Evolutionary conservation across 1,140 invertebrate genomes (phyloP).

Genomic region (Apis cerana): DNA sequence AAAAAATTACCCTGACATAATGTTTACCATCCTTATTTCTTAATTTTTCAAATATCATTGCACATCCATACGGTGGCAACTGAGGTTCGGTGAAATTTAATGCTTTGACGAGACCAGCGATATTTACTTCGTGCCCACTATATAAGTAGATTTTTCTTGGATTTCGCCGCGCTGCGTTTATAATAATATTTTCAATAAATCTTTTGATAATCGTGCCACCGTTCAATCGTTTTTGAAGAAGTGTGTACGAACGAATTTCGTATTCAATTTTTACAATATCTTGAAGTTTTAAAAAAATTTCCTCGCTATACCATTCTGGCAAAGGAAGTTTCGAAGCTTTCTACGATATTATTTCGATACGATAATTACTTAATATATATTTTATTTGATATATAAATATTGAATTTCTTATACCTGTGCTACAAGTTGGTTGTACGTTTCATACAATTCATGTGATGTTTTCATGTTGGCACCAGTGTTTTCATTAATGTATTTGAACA

Average conservation of each 20-base stretch:
- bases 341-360: conserved; percentile 60
- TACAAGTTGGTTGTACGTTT: conserved; percentile 78
- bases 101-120: conserved; percentile 84
- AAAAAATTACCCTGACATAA: conserved; percentile 57
- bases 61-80: conserved; percentile 81
- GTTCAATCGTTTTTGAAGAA: conserved; percentile 83
- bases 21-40: conserved; percentile 18
- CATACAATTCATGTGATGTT: conserved; percentile 74
- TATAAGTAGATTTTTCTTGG: conserved; percentile 83
- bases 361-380: no score
- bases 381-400: no score
- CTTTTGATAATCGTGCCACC: conserved; percentile 77
- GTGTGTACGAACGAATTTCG: conserved; percentile 82
- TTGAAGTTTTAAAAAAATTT: conserved; percentile 81
- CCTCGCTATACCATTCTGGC: conserved; percentile 83
- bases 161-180: neutral
- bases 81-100: conserved; percentile 84
- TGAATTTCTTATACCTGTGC: conserved; percentile 74
- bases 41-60: conserved; percentile 75
- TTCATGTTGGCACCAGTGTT: conserved; percentile 79
- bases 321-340: conserved; percentile 81
- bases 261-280: conserved; percentile 79
- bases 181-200: conserved; percentile 56
- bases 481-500: conserved; percentile 80
- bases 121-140: conserved; percentile 87